Conservation (phyloP, 2,113 vertebrate species). For the Sylvilagus bachmani region DNA sequence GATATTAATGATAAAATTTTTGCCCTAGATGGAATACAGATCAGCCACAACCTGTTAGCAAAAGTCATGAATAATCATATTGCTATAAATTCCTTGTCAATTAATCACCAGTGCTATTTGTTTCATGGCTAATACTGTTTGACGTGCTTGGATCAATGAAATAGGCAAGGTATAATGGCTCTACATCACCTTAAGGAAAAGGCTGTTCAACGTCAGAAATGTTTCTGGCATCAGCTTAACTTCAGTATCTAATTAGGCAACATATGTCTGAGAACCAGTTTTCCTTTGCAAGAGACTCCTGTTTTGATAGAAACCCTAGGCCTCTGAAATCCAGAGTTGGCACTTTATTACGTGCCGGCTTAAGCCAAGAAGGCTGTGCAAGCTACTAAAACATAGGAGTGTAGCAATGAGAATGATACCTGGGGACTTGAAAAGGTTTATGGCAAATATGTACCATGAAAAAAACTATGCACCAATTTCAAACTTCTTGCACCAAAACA, state of each 20-base stretch:
- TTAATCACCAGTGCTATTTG: not conserved
- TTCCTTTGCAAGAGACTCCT: not conserved
- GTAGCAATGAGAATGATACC: not conserved
- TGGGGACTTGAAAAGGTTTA: not conserved
- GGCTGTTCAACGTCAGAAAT: not conserved
- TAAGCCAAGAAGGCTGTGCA: not conserved
- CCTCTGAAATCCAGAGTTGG: not conserved
- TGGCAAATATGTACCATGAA: no score
- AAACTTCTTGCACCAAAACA: no score
- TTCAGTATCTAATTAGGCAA: slow-evolving; percentile 8
- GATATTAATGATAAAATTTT: not conserved
- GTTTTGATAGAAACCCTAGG: not conserved
- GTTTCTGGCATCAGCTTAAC: not conserved
- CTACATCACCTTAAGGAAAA: not conserved
- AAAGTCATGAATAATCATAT: not conserved
- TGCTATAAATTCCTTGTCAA: not conserved
- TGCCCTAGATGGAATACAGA: not conserved
- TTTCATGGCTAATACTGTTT: not conserved
- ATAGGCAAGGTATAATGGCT: not conserved
- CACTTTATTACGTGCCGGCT: not conserved
- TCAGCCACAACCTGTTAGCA: not conserved
- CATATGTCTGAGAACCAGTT: not conserved
- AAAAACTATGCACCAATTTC: no score
- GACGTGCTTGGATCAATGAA: not conserved
- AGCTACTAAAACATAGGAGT: not conserved